phyloP scores from a whole-genome alignment of 2,113 vertebrate species.

The Sceloporus undulatus region DNA sequence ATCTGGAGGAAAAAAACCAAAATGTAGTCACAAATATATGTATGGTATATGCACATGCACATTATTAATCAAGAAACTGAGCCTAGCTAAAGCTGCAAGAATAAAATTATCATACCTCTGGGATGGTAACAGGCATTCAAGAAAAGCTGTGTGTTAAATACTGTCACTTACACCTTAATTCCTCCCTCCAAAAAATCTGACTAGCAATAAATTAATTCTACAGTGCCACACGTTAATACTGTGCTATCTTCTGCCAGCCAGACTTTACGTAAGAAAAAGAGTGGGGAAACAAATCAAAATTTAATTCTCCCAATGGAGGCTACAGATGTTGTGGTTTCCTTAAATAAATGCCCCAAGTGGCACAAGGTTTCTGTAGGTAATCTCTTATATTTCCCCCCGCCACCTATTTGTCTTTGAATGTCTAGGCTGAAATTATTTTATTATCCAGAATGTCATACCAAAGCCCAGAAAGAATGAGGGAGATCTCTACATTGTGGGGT shows the following conservation, averaged over 20 bases:
- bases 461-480: not conserved
- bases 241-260: not conserved
- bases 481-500: too few relatives aligned
- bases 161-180: not conserved
- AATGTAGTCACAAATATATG: not conserved
- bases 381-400: not conserved
- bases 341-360: not conserved
- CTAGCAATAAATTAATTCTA: slow-evolving; percentile 8
- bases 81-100: slow-evolving; percentile 3
- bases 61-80: slow-evolving; percentile 29
- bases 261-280: not conserved
- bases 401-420: not conserved
- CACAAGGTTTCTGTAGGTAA: not conserved
- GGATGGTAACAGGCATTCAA: slow-evolving; percentile 14
- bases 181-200: not conserved
- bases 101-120: slow-evolving; percentile 18
- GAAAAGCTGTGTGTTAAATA: not conserved
- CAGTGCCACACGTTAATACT: not conserved
- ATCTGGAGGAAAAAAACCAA: not conserved
- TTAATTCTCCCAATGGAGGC: not conserved
- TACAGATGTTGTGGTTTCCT: not conserved
- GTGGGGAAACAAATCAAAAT: not conserved
- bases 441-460: not conserved
- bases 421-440: not conserved
- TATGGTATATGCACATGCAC: not conserved